Conservation (phyloP, 2,113 vertebrate species). For the Pampusana beccarii region DNA sequence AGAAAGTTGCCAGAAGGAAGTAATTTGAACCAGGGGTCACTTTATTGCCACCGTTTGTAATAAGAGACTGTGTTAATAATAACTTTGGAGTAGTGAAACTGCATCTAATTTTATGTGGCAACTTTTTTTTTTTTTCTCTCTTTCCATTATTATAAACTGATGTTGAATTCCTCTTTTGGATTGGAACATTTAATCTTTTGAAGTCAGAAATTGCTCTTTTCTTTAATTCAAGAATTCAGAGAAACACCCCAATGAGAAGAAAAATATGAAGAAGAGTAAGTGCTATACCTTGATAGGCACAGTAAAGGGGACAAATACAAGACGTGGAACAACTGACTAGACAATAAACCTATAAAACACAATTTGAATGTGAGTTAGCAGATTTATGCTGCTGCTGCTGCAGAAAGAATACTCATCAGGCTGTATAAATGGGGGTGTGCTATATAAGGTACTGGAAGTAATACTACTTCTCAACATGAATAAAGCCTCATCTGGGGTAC, state of each 20-base stretch:
- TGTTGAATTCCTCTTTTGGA: neutral
- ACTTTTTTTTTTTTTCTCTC: neutral
- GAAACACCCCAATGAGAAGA: neutral
- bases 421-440: neutral
- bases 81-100: neutral
- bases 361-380: neutral
- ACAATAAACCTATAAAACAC: neutral
- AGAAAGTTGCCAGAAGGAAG: neutral
- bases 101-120: neutral
- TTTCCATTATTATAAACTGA: neutral
- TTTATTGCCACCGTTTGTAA: neutral
- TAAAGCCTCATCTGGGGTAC: neutral
- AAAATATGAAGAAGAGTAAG: neutral
- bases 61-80: neutral
- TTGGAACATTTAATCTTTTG: neutral
- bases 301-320: neutral
- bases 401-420: neutral
- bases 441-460: neutral
- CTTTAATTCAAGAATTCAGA: neutral
- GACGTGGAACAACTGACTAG: neutral
- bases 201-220: neutral
- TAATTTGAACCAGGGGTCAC: neutral
- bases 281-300: neutral
- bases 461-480: neutral
- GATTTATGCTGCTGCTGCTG: neutral